Base-by-base conservation (phyloP, 2,113 vertebrate genomes). In the Enhydra lutris region DNA sequence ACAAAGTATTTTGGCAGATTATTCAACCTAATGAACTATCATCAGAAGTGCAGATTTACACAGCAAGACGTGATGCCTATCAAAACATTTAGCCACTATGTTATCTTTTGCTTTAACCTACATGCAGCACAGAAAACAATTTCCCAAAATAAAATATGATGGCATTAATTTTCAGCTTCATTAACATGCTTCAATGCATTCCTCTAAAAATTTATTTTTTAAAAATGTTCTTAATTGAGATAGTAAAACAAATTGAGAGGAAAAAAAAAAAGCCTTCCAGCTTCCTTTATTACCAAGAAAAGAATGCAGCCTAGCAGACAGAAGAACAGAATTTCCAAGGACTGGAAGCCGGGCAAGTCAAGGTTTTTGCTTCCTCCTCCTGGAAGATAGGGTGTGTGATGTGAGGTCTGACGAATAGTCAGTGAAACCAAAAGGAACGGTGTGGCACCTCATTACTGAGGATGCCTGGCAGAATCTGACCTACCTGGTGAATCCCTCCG, bases 401-500 rank as follows among this genome's bases (percentile, higher is more conserved):
- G 39, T 12, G 79, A 57, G 47, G 2, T 31, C 55, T 92, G 95
- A 95, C 67, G 97, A 90, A 69, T 0, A 89, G 10, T 79, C 94
- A 96, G 80, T 50, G 91, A 97, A 96, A 81, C 1, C 39, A n/a
- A 97, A 95, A 93, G 96, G n/a, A n/a, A 74, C 23, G 42, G 34
- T 52, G 81, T 18, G 42, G 36, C 1, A 13, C 57, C 45, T 96
- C 92, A 36, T 89, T 95, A 97, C 94, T 18, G 29, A 92, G 88
- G 89, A 52, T 2, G 24, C 67, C 24, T 65, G 91, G 82, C n/a
- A 96, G 92, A 96, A 76, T 13, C 81, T 0, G 34, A 97, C 99
- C 96, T 97, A 99, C 99, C 99, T 99, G 99, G 98, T 45, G 98
- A 98, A 99, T 99, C 88, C 99, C 99, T 94, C 96, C 98, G 21